phyloP scores from a whole-genome alignment of 2,797 vertebrate species.

The Enteromius paludinosus region DNA sequence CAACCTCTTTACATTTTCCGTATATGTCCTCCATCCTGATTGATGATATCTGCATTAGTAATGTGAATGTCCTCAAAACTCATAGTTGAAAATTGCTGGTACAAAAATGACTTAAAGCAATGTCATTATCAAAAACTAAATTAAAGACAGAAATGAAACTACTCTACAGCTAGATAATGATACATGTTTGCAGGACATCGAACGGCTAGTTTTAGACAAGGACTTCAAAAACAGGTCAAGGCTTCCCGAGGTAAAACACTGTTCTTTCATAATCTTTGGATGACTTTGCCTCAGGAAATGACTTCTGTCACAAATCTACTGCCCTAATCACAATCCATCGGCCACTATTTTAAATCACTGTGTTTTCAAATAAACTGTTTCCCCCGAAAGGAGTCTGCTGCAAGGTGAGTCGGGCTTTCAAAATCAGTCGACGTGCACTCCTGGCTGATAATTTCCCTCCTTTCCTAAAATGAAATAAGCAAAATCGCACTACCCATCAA shows the following conservation, averaged over 20 bases:
- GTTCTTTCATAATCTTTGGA: conserved; percentile 45
- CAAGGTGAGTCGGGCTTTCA: conserved; percentile 40
- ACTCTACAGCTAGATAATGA: conserved; percentile 11
- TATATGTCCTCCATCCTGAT: background rate
- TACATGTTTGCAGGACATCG: conserved; percentile 26
- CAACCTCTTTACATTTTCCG: conserved; percentile 4
- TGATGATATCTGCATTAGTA: conserved; percentile 2
- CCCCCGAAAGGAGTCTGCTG: conserved; percentile 12
- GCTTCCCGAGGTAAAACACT: conserved; percentile 23
- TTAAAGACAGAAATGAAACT: conserved; percentile 28
- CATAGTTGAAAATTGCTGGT: background rate
- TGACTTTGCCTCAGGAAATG: conserved; percentile 59
- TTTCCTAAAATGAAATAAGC: conserved; percentile 49
- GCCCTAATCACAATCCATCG: conserved; percentile 54
- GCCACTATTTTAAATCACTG: conserved; percentile 51
- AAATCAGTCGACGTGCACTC: conserved; percentile 28
- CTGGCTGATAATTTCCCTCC: conserved; percentile 47
- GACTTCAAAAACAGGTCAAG: background rate
- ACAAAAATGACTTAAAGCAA: conserved; percentile 31
- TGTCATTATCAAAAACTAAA: conserved; percentile 40
- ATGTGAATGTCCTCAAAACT: background rate
- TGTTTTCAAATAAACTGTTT: conserved; percentile 56
- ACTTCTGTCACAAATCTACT: conserved; percentile 56
- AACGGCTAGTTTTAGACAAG: conserved; percentile 8
- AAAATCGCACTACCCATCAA: conserved; percentile 50